Conservation (phyloP, 2,113 vertebrate species). For the Zingel zingel region DNA sequence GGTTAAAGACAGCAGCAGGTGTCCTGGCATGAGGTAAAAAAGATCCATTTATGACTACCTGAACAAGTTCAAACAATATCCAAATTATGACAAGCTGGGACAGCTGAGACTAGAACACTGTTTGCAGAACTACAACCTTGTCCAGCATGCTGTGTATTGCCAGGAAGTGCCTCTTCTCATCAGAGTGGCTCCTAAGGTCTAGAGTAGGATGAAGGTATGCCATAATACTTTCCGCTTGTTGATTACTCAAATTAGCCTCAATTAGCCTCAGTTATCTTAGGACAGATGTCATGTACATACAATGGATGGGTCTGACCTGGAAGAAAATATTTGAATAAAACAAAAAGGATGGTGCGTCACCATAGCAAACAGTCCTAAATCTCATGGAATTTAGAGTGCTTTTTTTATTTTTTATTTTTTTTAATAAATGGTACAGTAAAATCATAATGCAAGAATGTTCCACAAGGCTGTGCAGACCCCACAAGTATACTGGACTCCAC, state of each 20-base stretch:
- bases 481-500: no score
- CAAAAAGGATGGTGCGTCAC: not conserved
- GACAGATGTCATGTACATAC: not conserved
- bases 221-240: not conserved
- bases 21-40: not conserved
- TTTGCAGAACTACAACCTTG: constrained; percentile 2
- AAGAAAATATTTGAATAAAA: constrained; percentile 1
- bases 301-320: not conserved
- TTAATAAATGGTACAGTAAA: no score
- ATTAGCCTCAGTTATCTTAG: constrained; percentile 24
- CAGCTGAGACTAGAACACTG: not conserved
- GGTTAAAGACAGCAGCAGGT: constrained; percentile 1
- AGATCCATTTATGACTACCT: not conserved
- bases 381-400: no score
- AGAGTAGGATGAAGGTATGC: not conserved
- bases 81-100: not conserved
- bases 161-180: not conserved
- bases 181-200: not conserved
- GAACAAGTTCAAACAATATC: not conserved
- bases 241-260: constrained; percentile 30
- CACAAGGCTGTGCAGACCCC: no score
- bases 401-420: no score
- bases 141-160: not conserved
- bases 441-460: no score
- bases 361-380: no score